Base-by-base conservation (phyloP, 2,888 invertebrate genomes). In the Tethea ocularis region DNA sequence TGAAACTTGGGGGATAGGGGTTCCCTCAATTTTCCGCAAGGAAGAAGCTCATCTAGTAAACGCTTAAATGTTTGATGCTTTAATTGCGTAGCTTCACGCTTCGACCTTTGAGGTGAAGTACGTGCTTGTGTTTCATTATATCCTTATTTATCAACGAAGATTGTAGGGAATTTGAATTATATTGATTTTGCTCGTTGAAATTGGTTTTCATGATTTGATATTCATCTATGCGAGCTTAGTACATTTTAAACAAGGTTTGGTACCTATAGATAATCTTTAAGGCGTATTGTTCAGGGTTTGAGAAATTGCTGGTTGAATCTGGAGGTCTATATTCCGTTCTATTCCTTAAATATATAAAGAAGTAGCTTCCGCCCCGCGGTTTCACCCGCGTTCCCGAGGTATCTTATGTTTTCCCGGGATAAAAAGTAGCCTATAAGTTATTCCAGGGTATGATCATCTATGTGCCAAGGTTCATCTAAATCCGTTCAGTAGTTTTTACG, bases 11-110 rank as follows among this genome's bases (percentile, higher is more conserved):
- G 33, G 60, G 61, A 71, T 67, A 67, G 61, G 72, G 67, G 74
- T 64, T 72, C 72, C 69, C 69, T 68, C 78, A 81, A 83, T 82
- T 81, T 83, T 78, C 76, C 80, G 71, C 74, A 69, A 80, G 79
- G 79, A 72, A 71, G 69, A 66, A 75, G 72, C 72, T 73, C 72
- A 74, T 75, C 67, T 69, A 67, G 69, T 74, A 75, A 80, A 77
- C 64, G 72, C 61, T 77, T 79, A 78, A 80, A 76, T 74, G 68
- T 78, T 77, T 80, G 78, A 77, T 76, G 78, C 72, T 74, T 75
- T 82, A 76, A 82, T 82, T 80, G 69, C 68, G 67, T 64, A 70
- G 66, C 61, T 66, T 69, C 68, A 63, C 57, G 64, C 52, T 68
- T 68, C 64, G 56, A 38, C 46, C 65, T 67, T 57, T 66, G 63